A percentile compares a stretch with the other conserved stretches of the same genome.
Evolutionary conservation across 1,140 invertebrate species (phyloP).

Genomic region (Neodiprion pinetum): DNA sequence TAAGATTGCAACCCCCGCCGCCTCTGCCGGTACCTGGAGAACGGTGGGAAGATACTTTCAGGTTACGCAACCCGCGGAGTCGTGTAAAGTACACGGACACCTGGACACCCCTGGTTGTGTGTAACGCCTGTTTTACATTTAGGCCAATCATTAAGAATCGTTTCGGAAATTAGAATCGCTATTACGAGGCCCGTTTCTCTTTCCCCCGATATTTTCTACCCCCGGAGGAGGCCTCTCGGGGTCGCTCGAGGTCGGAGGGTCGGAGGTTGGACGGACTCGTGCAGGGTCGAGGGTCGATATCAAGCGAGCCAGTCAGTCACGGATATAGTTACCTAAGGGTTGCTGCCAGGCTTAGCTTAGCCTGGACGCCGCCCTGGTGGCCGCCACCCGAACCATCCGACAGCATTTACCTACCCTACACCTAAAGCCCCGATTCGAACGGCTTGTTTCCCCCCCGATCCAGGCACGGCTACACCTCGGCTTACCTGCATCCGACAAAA

Average conservation of each 20-base stretch:
- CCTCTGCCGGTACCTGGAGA: background rate
- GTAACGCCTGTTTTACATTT: background rate
- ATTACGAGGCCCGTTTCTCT: background rate
- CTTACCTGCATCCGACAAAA: no score
- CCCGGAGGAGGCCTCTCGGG: conserved; percentile 9
- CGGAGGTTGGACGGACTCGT: conserved; percentile 13
- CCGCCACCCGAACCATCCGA: background rate
- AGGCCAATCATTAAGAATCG: background rate
- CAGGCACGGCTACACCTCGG: no score
- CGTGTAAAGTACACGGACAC: no score
- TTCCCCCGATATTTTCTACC: background rate
- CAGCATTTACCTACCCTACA: background rate
- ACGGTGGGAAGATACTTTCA: background rate
- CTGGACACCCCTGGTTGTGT: background rate
- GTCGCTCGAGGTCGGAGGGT: conserved; percentile 16
- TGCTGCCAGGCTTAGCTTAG: conserved; percentile 1
- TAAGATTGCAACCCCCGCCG: background rate
- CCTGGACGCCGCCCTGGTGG: conserved; percentile 3
- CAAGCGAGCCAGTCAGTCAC: conserved; percentile 6
- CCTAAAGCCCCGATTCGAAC: no score
- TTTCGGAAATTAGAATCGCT: conserved; percentile 1
- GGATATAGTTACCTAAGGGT: conserved; percentile 7
- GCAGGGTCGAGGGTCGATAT: conserved; percentile 2
- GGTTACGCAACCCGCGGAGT: background rate
- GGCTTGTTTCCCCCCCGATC: no score